phyloP scores from a whole-genome alignment of 2,113 vertebrate species.

The Ia io region DNA sequence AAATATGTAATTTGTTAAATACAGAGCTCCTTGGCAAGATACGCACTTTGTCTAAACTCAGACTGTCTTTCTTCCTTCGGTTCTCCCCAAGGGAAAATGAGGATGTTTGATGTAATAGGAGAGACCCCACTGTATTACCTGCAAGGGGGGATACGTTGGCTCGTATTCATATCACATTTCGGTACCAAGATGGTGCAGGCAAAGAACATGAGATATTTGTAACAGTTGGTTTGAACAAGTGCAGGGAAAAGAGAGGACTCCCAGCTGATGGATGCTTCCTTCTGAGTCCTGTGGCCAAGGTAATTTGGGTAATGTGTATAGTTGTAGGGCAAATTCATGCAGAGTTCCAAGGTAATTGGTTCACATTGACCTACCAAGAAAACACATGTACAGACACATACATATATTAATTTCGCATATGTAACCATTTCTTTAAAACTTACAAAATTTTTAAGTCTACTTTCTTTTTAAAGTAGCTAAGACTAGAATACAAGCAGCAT shows the following conservation, averaged over 20 bases:
- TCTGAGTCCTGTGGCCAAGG: conserved; percentile 93
- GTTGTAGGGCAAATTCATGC: conserved; percentile 97
- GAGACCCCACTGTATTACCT: conserved; percentile 81
- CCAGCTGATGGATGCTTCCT: conserved; percentile 96
- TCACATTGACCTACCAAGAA: conserved; percentile 88
- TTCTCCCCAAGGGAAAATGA: not conserved
- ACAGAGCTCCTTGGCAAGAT: not conserved
- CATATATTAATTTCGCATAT: not conserved
- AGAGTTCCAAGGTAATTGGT: conserved; percentile 93
- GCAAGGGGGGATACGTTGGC: conserved; percentile 92
- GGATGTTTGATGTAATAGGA: no score
- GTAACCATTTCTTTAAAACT: conserved; percentile 30
- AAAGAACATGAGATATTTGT: conserved; percentile 99
- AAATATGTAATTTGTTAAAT: not conserved
- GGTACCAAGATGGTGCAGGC: conserved; percentile 96
- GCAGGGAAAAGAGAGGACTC: conserved; percentile 95
- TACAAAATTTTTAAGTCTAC: not conserved
- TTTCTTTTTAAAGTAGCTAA: not conserved
- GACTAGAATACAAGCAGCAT: not conserved
- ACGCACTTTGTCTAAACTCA: not conserved
- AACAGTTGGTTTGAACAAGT: conserved; percentile 97
- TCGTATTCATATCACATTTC: conserved; percentile 91
- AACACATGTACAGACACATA: conserved; percentile 25
- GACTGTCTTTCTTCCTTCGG: not conserved
- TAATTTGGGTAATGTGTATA: conserved; percentile 92